These are phyloP conservation scores for Chrysomela aeneicollis DNA, from an alignment of 2,888 invertebrate species.

Conservation along the genomic window DNA sequence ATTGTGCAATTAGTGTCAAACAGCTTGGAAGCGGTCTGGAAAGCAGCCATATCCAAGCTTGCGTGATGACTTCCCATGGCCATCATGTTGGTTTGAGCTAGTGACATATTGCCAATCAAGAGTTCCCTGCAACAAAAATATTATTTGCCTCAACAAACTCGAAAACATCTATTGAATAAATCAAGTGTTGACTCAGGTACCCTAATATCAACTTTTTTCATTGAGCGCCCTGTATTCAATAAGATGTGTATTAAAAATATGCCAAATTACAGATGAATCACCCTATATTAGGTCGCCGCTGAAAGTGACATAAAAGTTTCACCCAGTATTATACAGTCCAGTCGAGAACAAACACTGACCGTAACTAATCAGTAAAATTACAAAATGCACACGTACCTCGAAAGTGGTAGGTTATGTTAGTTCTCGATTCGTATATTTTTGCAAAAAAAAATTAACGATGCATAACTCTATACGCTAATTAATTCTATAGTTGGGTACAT, in stretches of 20 bases:
- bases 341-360: background rate
- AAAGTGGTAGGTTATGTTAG: background rate
- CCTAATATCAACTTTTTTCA: too few relatives aligned
- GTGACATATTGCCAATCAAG: slow-evolving; percentile 56
- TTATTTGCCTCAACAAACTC: too few relatives aligned
- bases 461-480: too few relatives aligned
- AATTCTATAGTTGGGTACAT: too few relatives aligned
- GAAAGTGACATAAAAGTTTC: too few relatives aligned
- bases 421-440: background rate
- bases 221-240: too few relatives aligned
- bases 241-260: too few relatives aligned
- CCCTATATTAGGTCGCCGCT: too few relatives aligned
- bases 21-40: slow-evolving; percentile 59
- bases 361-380: background rate
- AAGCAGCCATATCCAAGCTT: slow-evolving; percentile 58
- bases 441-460: background rate
- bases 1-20: slow-evolving; percentile 58
- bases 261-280: background rate
- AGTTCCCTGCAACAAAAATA: slow-evolving; percentile 55
- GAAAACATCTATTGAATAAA: too few relatives aligned
- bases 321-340: too few relatives aligned
- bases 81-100: slow-evolving; percentile 54
- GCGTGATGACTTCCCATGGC: slow-evolving; percentile 50
- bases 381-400: background rate
- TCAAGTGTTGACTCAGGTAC: too few relatives aligned